phyloP scores from a whole-genome alignment of 2,797 vertebrate genomes.

The Tapirus indicus region DNA sequence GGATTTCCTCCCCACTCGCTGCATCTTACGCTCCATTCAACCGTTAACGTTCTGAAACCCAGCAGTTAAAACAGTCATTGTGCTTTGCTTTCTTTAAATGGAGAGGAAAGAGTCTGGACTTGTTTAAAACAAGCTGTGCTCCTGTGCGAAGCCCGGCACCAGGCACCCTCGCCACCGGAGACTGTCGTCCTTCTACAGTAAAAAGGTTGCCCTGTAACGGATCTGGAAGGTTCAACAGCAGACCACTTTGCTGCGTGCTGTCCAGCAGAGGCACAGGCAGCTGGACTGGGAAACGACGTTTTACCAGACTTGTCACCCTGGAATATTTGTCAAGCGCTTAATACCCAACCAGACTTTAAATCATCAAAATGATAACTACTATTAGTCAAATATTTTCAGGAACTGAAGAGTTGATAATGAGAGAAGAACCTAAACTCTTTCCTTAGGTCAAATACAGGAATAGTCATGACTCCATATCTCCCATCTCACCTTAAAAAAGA shows the following conservation, averaged over 20 bases:
- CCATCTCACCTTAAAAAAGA: background rate
- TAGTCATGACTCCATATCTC: background rate
- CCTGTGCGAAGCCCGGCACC: background rate
- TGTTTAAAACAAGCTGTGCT: background rate
- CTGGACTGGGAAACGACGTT: background rate
- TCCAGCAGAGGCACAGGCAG: background rate
- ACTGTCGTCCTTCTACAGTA: background rate
- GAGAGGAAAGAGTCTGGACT: background rate
- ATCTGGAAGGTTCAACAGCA: background rate
- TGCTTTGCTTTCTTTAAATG: constrained; percentile 50
- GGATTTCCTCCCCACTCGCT: constrained; percentile 71
- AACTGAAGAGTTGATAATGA: background rate
- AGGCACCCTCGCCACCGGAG: background rate
- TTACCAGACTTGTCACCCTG: background rate
- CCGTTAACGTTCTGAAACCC: constrained; percentile 67
- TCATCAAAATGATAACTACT: background rate
- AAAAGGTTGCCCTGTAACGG: background rate
- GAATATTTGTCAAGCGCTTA: constrained; percentile 12
- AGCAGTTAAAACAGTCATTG: background rate
- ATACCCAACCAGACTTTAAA: background rate
- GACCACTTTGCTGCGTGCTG: background rate
- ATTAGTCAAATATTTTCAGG: background rate
- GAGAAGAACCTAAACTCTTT: background rate
- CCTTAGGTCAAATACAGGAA: background rate
- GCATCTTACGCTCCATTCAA: constrained; percentile 65